phyloP scores from a whole-genome alignment of 1,140 invertebrate genomes.

The Cardiocondyla obscurior region DNA sequence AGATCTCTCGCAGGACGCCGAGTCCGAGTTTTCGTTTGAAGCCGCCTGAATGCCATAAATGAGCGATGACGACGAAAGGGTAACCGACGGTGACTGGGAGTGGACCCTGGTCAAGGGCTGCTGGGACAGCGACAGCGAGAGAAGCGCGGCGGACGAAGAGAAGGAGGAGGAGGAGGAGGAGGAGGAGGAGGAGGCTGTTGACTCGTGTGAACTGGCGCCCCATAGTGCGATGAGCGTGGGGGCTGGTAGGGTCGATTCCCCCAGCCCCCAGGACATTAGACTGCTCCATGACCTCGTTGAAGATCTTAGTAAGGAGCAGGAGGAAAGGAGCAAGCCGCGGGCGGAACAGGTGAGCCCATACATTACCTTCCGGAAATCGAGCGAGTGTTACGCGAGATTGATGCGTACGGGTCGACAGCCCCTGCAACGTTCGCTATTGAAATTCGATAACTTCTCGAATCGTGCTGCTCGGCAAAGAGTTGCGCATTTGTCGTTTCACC shows the following conservation, averaged over 20 bases:
- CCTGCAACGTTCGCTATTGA: slow-evolving; percentile 8
- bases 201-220: slow-evolving; percentile 80
- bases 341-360: slow-evolving; percentile 77
- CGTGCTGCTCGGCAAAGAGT: neutral
- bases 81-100: slow-evolving; percentile 66
- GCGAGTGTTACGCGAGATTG: neutral
- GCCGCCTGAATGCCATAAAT: slow-evolving; percentile 79
- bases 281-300: slow-evolving; percentile 81
- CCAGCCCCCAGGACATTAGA: slow-evolving; percentile 81
- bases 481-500: neutral
- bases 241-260: slow-evolving; percentile 79
- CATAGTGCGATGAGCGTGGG: slow-evolving; percentile 80
- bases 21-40: slow-evolving; percentile 50
- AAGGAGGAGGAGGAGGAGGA: slow-evolving; percentile 61
- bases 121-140: slow-evolving; percentile 57
- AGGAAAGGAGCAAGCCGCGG: slow-evolving; percentile 74
- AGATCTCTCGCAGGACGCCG: neutral
- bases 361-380: neutral
- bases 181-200: slow-evolving; percentile 62
- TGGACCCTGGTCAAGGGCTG: slow-evolving; percentile 48
- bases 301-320: slow-evolving; percentile 80
- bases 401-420: neutral
- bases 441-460: slow-evolving; percentile 9
- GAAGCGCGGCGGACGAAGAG: slow-evolving; percentile 46
- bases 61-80: slow-evolving; percentile 79